Evolutionary conservation across 1,140 invertebrate genomes (phyloP).

Genomic region (Zaprionus lachaisei): DNA sequence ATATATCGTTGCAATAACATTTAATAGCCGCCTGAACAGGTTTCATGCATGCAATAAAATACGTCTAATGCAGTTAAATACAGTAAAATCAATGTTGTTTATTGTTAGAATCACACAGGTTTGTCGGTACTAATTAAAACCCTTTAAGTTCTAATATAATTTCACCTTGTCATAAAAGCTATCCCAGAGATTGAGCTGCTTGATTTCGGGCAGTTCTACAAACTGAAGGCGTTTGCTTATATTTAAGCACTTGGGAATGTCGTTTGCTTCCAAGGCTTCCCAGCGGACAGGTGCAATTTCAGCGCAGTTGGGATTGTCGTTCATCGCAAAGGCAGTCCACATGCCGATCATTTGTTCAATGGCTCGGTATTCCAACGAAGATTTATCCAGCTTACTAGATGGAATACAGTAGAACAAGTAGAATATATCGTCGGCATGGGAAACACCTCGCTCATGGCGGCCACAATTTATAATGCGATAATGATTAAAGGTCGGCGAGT

Average conservation of each 20-base stretch:
- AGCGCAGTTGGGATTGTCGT: slow-evolving; percentile 67
- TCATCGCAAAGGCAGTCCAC: slow-evolving; percentile 83
- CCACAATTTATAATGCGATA: slow-evolving; percentile 78
- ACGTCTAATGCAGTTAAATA: background rate
- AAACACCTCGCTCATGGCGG: slow-evolving; percentile 73
- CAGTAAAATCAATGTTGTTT: background rate
- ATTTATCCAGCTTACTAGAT: slow-evolving; percentile 78
- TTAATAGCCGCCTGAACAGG: background rate
- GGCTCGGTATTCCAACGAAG: slow-evolving; percentile 66
- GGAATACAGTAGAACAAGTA: slow-evolving; percentile 86
- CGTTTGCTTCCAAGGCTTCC: slow-evolving; percentile 45
- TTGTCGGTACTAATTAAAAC: background rate
- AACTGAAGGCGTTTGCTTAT: slow-evolving; percentile 74
- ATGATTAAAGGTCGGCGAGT: slow-evolving; percentile 69
- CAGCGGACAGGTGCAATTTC: slow-evolving; percentile 44
- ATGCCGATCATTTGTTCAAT: slow-evolving; percentile 81
- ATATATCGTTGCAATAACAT: background rate
- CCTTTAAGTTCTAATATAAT: slow-evolving; percentile 34
- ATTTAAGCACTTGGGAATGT: slow-evolving; percentile 73
- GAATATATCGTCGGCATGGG: slow-evolving; percentile 88
- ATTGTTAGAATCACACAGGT: background rate
- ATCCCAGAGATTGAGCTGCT: slow-evolving; percentile 84
- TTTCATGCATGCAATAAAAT: background rate
- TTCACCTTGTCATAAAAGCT: slow-evolving; percentile 62
- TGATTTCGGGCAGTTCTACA: slow-evolving; percentile 77